Conservation (phyloP, 2,797 vertebrate species). For the Girardinus metallicus region DNA sequence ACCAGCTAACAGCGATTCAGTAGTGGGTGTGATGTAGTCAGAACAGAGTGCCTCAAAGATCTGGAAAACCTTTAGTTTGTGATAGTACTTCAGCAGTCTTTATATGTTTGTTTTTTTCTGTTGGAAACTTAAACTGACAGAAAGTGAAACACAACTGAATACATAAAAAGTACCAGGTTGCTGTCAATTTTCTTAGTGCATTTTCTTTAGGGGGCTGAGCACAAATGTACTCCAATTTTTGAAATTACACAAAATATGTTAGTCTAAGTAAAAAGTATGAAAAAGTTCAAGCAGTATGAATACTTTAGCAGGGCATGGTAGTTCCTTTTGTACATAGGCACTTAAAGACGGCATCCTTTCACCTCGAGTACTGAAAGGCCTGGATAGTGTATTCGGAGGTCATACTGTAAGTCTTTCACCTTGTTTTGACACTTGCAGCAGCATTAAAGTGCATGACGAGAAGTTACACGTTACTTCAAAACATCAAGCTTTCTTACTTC, state of each 20-base stretch:
- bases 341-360: not conserved
- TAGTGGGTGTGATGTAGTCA: not conserved
- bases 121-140: not conserved
- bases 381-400: conserved; percentile 6
- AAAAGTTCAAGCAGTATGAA: not conserved
- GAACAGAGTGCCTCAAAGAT: not conserved
- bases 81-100: not conserved
- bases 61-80: not conserved
- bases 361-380: not conserved
- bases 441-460: conserved; percentile 1
- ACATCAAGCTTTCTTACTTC: not conserved
- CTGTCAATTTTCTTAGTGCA: not conserved
- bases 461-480: not conserved
- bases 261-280: not conserved
- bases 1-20: conserved; percentile 19
- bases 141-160: not conserved
- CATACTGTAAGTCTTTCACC: conserved; percentile 21
- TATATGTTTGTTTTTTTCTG: not conserved
- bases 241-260: not conserved
- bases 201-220: not conserved
- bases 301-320: not conserved
- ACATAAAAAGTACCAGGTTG: not conserved
- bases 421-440: conserved; percentile 6
- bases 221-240: not conserved
- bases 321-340: not conserved